These are phyloP conservation scores for Zeuzera pyrina DNA, from an alignment of 2,888 invertebrate genomes.

Conservation along the genomic window DNA sequence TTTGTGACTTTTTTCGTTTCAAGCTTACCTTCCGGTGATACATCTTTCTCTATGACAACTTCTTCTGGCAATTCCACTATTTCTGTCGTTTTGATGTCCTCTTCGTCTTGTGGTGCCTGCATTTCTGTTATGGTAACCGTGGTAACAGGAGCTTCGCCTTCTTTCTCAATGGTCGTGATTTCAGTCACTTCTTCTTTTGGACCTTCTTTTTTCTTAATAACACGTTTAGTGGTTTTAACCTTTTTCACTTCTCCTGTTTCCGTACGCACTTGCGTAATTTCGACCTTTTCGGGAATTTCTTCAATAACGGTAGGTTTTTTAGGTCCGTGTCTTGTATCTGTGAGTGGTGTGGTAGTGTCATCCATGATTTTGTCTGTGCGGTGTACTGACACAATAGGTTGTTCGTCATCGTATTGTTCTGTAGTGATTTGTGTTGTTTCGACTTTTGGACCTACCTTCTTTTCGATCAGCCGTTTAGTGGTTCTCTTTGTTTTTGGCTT, in stretches of 20 bases:
- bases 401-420: slow-evolving; percentile 33
- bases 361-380: slow-evolving; percentile 20
- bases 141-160: slow-evolving; percentile 37
- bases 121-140: slow-evolving; percentile 21
- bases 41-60: slow-evolving; percentile 17
- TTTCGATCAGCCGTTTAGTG: slow-evolving; percentile 28
- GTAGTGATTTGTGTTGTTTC: slow-evolving; percentile 34
- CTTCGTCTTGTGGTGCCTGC: slow-evolving; percentile 23
- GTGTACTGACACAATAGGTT: slow-evolving; percentile 20
- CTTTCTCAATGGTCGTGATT: slow-evolving; percentile 27
- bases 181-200: slow-evolving; percentile 21
- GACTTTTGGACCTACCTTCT: slow-evolving; percentile 32
- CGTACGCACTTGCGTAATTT: slow-evolving; percentile 19
- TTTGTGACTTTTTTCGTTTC: slow-evolving; percentile 27
- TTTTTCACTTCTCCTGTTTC: slow-evolving; percentile 16
- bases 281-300: slow-evolving; percentile 10
- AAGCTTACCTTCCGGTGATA: slow-evolving; percentile 22
- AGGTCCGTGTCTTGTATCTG: slow-evolving; percentile 5
- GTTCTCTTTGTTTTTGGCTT: slow-evolving; percentile 23
- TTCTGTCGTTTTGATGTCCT: slow-evolving; percentile 21
- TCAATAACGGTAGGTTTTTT: slow-evolving; percentile 13
- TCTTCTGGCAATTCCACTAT: slow-evolving; percentile 37
- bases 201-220: slow-evolving; percentile 28
- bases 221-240: slow-evolving; percentile 15
- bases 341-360: slow-evolving; percentile 15